Conservation (phyloP, 2,888 invertebrate species). For the Synanthedon myopaeformis region DNA sequence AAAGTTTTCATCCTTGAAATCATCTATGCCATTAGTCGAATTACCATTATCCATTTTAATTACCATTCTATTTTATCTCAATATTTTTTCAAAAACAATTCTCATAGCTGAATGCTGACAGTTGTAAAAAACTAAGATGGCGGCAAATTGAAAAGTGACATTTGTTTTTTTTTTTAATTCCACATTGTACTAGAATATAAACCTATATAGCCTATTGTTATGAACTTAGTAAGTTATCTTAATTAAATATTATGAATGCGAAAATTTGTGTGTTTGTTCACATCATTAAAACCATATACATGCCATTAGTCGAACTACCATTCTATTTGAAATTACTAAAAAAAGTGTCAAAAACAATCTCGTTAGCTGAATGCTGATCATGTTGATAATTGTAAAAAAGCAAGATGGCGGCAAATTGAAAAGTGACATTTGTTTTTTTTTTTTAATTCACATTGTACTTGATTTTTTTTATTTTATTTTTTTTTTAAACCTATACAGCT, state of each 20-base stretch:
- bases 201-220: too few species aligned
- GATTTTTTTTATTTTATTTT: too few species aligned
- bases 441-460: too few species aligned
- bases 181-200: too few species aligned
- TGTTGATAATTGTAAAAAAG: not conserved
- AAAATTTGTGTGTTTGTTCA: slow-evolving; percentile 12
- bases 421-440: not conserved
- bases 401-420: slow-evolving; percentile 1
- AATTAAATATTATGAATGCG: too few species aligned
- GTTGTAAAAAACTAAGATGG: not conserved
- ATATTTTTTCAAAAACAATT: not conserved
- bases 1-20: slow-evolving; percentile 29
- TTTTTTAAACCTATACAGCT: too few species aligned
- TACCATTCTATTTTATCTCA: not conserved
- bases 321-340: not conserved
- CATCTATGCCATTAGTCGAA: slow-evolving; percentile 5
- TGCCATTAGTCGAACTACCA: slow-evolving; percentile 1
- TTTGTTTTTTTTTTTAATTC: too few species aligned
- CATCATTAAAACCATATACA: slow-evolving; percentile 16
- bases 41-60: not conserved
- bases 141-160: slow-evolving; percentile 1
- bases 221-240: too few species aligned
- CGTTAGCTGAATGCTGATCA: not conserved
- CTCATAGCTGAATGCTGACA: not conserved
- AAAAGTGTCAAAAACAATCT: not conserved